These are phyloP conservation scores for Vollenhovia emeryi DNA, from an alignment of 1,140 invertebrate genomes.

Conservation along the genomic window DNA sequence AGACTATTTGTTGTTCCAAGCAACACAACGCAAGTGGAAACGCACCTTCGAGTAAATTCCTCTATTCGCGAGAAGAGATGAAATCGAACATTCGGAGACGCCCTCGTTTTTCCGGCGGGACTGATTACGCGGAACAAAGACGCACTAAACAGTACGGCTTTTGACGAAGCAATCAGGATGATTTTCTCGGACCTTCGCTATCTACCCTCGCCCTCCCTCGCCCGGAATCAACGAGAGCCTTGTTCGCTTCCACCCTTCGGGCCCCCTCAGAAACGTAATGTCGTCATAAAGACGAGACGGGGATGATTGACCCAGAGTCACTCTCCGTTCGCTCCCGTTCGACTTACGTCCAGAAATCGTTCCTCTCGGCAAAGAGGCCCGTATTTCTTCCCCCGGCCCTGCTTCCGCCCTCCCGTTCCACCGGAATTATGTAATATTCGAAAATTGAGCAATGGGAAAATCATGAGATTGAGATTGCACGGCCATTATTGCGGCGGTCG, in stretches of 20 bases:
- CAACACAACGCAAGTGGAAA: background rate
- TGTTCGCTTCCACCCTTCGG: slow-evolving; percentile 2
- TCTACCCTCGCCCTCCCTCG: background rate
- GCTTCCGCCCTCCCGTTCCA: background rate
- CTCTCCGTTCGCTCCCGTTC: slow-evolving; percentile 16
- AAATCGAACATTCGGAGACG: background rate
- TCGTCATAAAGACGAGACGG: slow-evolving; percentile 25
- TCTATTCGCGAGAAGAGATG: background rate
- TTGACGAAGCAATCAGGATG: slow-evolving; percentile 15
- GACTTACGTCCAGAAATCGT: slow-evolving; percentile 40
- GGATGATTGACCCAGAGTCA: slow-evolving; percentile 41
- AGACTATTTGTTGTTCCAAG: background rate
- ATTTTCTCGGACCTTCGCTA: slow-evolving; percentile 13
- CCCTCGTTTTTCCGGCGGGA: background rate
- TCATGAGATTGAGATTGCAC: slow-evolving; percentile 37
- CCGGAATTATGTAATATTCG: slow-evolving; percentile 39
- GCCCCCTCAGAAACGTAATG: slow-evolving; percentile 5
- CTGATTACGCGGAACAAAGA: slow-evolving; percentile 7
- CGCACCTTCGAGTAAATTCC: background rate
- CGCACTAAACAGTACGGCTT: slow-evolving; percentile 6
- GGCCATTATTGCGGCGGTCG: background rate
- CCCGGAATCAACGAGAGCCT: slow-evolving; percentile 12
- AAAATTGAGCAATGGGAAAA: slow-evolving; percentile 32
- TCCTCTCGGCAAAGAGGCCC: background rate
- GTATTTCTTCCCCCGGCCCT: background rate